A percentile compares a stretch with the other conserved stretches of the same genome.
Conservation (phyloP, 2,888 invertebrate species). For the Polyommatus iphigenia region DNA sequence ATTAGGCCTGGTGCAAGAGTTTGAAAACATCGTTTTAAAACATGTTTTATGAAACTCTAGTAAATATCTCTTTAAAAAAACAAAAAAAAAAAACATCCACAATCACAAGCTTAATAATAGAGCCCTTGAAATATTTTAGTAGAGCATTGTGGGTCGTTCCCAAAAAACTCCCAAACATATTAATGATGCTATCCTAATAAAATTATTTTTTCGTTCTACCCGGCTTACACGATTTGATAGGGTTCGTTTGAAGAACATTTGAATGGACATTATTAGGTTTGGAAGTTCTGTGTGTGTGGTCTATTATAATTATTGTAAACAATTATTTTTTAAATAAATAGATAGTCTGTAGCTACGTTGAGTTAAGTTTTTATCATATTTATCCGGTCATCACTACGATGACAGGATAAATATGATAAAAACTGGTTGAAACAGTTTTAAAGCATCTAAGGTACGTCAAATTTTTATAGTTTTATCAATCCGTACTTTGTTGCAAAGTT, state of each 20-base stretch:
- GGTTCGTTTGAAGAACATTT: conserved; percentile 13
- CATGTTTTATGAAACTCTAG: neutral
- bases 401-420: no score
- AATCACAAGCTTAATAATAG: neutral
- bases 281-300: neutral
- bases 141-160: neutral
- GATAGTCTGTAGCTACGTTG: neutral
- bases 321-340: neutral
- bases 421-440: no score
- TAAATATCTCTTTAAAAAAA: neutral
- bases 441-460: no score
- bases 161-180: conserved; percentile 8
- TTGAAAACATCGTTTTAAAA: neutral
- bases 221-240: conserved; percentile 39
- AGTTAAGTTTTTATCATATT: no score
- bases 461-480: no score
- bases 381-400: no score
- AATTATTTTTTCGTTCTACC: conserved; percentile 41
- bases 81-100: neutral
- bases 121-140: neutral
- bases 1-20: neutral
- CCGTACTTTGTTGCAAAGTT: no score
- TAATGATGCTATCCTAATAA: conserved; percentile 39
- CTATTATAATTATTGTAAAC: no score
- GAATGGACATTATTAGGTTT: neutral